phyloP scores from a whole-genome alignment of 2,888 invertebrate species.

The Cynaeus angustus region DNA sequence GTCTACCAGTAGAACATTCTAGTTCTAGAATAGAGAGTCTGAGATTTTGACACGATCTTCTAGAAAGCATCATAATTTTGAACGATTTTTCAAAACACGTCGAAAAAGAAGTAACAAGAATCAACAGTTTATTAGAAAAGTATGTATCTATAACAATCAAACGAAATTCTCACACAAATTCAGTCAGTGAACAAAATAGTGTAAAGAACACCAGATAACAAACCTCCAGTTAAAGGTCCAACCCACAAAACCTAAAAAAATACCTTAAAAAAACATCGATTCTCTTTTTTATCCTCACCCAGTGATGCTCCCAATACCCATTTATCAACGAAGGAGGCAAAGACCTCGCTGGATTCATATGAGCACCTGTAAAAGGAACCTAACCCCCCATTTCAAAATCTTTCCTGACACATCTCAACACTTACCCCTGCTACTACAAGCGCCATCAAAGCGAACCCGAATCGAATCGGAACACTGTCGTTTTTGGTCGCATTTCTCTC shows the following conservation, averaged over 20 bases:
- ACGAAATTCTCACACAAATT: too few species aligned
- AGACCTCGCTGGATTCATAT: conserved; percentile 79
- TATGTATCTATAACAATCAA: too few species aligned
- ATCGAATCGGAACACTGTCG: conserved; percentile 79
- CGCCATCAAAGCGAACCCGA: conserved; percentile 78
- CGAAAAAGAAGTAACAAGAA: too few species aligned
- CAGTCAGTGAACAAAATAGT: too few species aligned
- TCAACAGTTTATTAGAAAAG: too few species aligned
- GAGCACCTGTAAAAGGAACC: conserved; percentile 79
- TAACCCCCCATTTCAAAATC: too few species aligned
- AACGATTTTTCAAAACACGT: too few species aligned
- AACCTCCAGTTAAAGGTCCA: conserved; percentile 1
- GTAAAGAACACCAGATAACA: neutral
- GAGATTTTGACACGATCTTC: too few species aligned
- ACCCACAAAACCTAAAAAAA: conserved; percentile 27
- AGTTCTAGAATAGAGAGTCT: too few species aligned
- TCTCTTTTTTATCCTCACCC: conserved; percentile 76
- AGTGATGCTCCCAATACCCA: conserved; percentile 77
- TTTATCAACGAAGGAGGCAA: conserved; percentile 82
- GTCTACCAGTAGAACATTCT: too few species aligned
- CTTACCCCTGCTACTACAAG: conserved; percentile 77
- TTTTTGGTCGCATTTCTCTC: conserved; percentile 77
- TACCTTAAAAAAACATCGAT: neutral
- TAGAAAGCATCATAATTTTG: too few species aligned
- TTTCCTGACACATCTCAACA: too few species aligned